Base-by-base conservation (phyloP, 2,113 vertebrate species). In the Microtus oregoni region DNA sequence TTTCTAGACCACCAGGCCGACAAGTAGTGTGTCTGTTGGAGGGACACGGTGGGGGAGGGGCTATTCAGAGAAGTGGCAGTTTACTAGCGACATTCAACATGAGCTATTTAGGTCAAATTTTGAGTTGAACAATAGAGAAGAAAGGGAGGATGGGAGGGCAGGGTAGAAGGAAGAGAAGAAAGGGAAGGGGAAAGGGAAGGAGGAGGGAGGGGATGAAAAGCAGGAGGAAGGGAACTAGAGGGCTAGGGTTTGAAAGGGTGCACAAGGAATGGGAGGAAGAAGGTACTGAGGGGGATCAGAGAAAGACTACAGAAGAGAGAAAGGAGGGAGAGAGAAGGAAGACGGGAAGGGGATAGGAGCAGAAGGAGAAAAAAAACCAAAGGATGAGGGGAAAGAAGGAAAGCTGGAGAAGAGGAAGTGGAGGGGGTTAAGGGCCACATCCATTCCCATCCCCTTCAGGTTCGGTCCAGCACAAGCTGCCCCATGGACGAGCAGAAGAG, bases 1-100 rank as follows among this genome's bases (percentile, higher is more conserved):
- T 68, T 91, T 92, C 97, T 92, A 73, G 5, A 90, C 94, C 89
- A 68, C 83, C 77, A 73, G 92, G 91, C 86, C 52, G 61, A 88
- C 58, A 81, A 93, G 90, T 78, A 93, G 86, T 3, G 58, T 38
- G 78, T 15, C 65, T 15, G 32, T n/a, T n/a, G 20, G 32, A 22
- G 58, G 32, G 26, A 1, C 12, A 4, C 1, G 9, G 30, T 3
- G 9, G 17, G 55, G 55, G 63, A 65, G 28, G 20, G 68, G 35
- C 82, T 86, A 73, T 67, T 65, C 65, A 24, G 58, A 47, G 85
- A 94, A 93, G 83, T 83, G 76, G 85, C 1, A 96, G 11, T 97
- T 92, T 68, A 52, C 94, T 63, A 91, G 91, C 65, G 35, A 41
- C 70, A 83, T 55, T 86, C 8, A 2, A 86, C 77, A 65, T n/a